These are phyloP conservation scores for Xyrichtys novacula DNA, from an alignment of 2,797 vertebrate species.

Conservation along the genomic window DNA sequence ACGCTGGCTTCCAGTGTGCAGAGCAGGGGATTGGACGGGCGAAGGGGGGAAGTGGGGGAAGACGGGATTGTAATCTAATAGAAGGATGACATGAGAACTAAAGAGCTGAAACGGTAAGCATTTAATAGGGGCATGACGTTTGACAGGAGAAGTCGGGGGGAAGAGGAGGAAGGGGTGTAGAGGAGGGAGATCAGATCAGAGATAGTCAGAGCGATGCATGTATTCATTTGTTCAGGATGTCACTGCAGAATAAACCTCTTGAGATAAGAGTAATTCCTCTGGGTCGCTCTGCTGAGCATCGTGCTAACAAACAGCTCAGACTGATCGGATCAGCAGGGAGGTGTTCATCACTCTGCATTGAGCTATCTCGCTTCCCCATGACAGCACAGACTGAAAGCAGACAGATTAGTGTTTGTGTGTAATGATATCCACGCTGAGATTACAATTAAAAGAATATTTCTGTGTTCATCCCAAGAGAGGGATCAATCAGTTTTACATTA, in stretches of 20 bases:
- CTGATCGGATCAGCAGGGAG: slow-evolving; percentile 57
- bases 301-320: slow-evolving; percentile 42
- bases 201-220: slow-evolving; percentile 43
- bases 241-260: slow-evolving; percentile 49
- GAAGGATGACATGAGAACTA: slow-evolving; percentile 83
- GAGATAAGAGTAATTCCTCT: slow-evolving; percentile 62
- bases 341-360: slow-evolving; percentile 54
- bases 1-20: slow-evolving; percentile 60
- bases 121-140: slow-evolving; percentile 74
- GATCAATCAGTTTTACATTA: no score
- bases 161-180: slow-evolving; percentile 51
- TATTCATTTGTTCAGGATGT: slow-evolving; percentile 67
- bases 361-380: slow-evolving; percentile 31
- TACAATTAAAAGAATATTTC: neutral
- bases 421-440: neutral
- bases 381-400: slow-evolving; percentile 37
- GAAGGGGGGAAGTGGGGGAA: neutral
- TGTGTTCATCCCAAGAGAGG: no score
- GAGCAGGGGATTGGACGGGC: slow-evolving; percentile 7
- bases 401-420: slow-evolving; percentile 38
- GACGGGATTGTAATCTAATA: slow-evolving; percentile 80
- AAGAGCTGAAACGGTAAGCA: slow-evolving; percentile 81
- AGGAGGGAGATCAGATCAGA: slow-evolving; percentile 66
- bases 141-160: slow-evolving; percentile 59
- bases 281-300: slow-evolving; percentile 26